These are phyloP conservation scores for Acronicta alni DNA, from an alignment of 2,888 invertebrate species.

Conservation along the genomic window DNA sequence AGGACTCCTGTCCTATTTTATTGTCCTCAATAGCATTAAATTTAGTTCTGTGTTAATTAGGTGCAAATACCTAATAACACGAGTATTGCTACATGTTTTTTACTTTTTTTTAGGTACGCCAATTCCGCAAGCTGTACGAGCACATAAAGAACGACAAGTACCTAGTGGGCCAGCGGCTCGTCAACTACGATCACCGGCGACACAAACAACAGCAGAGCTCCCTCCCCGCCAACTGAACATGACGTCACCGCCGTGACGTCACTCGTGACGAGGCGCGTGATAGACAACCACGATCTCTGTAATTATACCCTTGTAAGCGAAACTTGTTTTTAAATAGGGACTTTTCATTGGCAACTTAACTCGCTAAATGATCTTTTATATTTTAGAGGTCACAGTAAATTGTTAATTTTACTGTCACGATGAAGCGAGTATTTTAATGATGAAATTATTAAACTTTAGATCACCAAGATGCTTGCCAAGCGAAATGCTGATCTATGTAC, in stretches of 20 bases:
- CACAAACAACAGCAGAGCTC: slow-evolving; percentile 86
- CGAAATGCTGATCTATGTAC: slow-evolving; percentile 36
- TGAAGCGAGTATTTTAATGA: slow-evolving; percentile 39
- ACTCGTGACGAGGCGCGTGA: slow-evolving; percentile 47
- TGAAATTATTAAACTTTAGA: slow-evolving; percentile 15
- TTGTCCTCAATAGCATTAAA: too few species aligned
- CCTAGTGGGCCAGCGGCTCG: slow-evolving; percentile 98
- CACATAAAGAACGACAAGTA: slow-evolving; percentile 99
- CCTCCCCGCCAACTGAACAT: slow-evolving; percentile 70
- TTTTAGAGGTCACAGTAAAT: slow-evolving; percentile 26
- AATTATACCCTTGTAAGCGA: slow-evolving; percentile 56
- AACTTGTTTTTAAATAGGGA: slow-evolving; percentile 49
- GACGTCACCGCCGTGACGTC: slow-evolving; percentile 37
- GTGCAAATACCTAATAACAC: too few species aligned
- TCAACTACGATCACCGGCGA: slow-evolving; percentile 97
- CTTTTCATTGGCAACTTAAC: slow-evolving; percentile 36
- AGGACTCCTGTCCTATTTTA: too few species aligned
- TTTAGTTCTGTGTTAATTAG: too few species aligned
- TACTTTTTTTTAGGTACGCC: slow-evolving; percentile 92
- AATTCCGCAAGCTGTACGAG: slow-evolving; percentile 98
- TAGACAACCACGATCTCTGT: slow-evolving; percentile 47
- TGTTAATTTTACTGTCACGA: slow-evolving; percentile 16
- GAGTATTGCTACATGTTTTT: too few species aligned
- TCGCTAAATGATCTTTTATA: slow-evolving; percentile 44
- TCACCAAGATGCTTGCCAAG: slow-evolving; percentile 33